Evolutionary conservation across 2,113 vertebrate species (phyloP), one percentile per base, ranked within the genome.

Genomic region (Sturnus vulgaris): DNA sequence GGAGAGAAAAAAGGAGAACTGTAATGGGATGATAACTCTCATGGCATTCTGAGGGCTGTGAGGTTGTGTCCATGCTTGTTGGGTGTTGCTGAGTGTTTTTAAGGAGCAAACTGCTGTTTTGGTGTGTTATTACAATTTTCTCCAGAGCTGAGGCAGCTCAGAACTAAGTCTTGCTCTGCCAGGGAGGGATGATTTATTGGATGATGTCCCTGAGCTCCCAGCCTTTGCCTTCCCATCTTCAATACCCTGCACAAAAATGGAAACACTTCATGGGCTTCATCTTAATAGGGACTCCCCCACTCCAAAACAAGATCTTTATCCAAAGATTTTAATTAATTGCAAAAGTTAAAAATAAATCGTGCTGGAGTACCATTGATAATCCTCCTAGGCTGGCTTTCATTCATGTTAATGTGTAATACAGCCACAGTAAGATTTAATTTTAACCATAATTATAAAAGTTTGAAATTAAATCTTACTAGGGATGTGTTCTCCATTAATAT

Each of bases 391-490:
- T 92, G 90, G 84, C 97, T 98, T 98, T 98, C 98, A 98, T 98
- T 97, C 97, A 95, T 95, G 92, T 97, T 97, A 97, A 96, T 97
- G 93, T 97, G 94, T 97, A 97, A 98, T 98, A 98, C 96, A 97
- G 98, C 97, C 93, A 97, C 96, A 93, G 98, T 97, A 98, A 98
- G 97, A 98, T 98, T 98, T 98, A 98, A 98, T 98, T 98, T 98
- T 97, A 98, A 97, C 97, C 98, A 96, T 98, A 98, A 98, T 98
- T 98, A 98, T 96, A 97, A 97, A 98, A 97, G 97, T 98, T 98
- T 98, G 98, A 98, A 98, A 98, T 98, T 98, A 98, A 98, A 98
- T 98, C 96, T 98, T 97, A 97, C 97, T 95, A 89, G 94, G 95
- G 92, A 96, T 97, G 96, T 98, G 90, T 96, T 98, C 93, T 95